A percentile compares a stretch with the other conserved stretches of the same genome.
These are phyloP conservation scores for Rotaria socialis DNA, from an alignment of 2,888 invertebrate species.

Conservation along the genomic window DNA sequence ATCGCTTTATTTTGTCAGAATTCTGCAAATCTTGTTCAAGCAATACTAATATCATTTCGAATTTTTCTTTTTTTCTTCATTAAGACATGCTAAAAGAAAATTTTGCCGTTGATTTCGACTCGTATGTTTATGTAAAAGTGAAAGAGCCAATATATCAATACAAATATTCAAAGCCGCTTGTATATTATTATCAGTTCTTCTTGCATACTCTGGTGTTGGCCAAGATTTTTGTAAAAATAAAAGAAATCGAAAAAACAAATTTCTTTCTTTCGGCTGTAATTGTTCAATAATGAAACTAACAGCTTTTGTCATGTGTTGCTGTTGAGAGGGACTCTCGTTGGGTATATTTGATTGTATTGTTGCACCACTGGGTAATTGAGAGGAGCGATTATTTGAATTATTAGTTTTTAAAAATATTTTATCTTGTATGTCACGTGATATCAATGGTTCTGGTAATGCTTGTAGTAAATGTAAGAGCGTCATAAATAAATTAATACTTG, in stretches of 20 bases:
- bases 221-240: constrained; percentile 21
- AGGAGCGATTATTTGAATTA: background rate
- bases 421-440: constrained; percentile 4
- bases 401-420: background rate
- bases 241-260: constrained; percentile 30
- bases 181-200: background rate
- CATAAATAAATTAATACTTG: background rate
- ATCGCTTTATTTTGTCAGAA: no score
- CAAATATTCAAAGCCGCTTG: background rate
- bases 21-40: no score
- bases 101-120: background rate
- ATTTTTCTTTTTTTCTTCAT: background rate
- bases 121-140: background rate
- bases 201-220: background rate
- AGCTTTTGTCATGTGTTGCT: background rate
- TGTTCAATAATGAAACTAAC: background rate
- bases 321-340: background rate
- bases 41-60: background rate
- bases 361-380: background rate
- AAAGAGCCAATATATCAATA: background rate
- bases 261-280: constrained; percentile 25
- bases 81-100: constrained; percentile 14
- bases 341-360: background rate
- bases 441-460: constrained; percentile 29
- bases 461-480: constrained; percentile 10